phyloP scores from a whole-genome alignment of 2,888 invertebrate genomes.

The Drosophila barbarae region DNA sequence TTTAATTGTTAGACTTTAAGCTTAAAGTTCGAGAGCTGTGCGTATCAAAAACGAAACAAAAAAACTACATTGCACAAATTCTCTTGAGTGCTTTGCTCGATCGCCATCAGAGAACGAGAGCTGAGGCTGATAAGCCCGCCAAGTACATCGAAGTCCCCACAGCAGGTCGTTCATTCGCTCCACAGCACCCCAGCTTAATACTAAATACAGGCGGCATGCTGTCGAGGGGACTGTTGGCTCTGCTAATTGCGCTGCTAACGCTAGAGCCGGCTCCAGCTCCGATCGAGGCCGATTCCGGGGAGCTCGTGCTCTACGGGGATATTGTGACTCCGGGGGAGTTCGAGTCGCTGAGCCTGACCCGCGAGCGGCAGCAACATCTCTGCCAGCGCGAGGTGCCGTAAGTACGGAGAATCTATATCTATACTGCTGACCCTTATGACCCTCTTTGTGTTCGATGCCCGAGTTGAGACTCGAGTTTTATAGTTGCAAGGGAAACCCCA shows the following conservation, averaged over 20 bases:
- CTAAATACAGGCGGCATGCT: conserved; percentile 27
- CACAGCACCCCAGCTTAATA: conserved; percentile 14
- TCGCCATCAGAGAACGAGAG: conserved; percentile 3
- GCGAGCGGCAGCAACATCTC: conserved; percentile 50
- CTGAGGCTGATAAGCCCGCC: conserved; percentile 25
- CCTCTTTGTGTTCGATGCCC: not conserved
- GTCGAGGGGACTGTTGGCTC: conserved; percentile 5
- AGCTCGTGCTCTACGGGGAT: conserved; percentile 57
- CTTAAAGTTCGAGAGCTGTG: not conserved
- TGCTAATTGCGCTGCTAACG: conserved; percentile 19
- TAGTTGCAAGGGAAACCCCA: not conserved
- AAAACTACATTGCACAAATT: conserved; percentile 11
- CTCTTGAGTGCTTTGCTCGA: conserved; percentile 3
- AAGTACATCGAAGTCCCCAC: conserved; percentile 4
- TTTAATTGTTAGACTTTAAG: not conserved
- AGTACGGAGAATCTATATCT: conserved; percentile 45
- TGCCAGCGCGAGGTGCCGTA: conserved; percentile 75
- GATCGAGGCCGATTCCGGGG: conserved; percentile 6
- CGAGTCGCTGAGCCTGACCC: conserved; percentile 54
- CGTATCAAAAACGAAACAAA: not conserved
- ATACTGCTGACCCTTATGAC: not conserved
- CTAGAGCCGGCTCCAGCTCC: conserved; percentile 2
- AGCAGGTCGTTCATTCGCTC: conserved; percentile 35
- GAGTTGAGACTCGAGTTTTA: too few relatives aligned
- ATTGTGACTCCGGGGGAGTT: conserved; percentile 47